A percentile compares a stretch with the other conserved stretches of the same genome.
phyloP scores from a whole-genome alignment of 2,113 vertebrate genomes.

The Poeciliopsis prolifica region DNA sequence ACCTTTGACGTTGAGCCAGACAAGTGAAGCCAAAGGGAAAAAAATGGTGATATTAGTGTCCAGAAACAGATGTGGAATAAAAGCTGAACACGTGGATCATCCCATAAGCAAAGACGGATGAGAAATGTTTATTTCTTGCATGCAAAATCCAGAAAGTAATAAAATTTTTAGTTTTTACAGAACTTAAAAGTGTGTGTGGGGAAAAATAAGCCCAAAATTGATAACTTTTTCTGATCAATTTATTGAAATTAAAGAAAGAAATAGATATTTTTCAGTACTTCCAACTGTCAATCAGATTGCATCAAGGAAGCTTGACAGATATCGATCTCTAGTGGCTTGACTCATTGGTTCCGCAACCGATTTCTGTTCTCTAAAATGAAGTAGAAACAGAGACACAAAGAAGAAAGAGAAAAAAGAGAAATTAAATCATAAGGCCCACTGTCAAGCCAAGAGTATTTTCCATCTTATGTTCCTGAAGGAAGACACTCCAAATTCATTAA shows the following conservation, averaged over 20 bases:
- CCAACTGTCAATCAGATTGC: not conserved
- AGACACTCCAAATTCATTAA: slow-evolving; percentile 46
- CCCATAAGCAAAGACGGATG: not conserved
- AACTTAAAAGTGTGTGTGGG: too few species aligned
- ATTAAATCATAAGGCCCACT: not conserved
- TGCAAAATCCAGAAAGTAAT: not conserved
- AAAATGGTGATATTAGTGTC: slow-evolving; percentile 14
- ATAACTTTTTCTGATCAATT: too few species aligned
- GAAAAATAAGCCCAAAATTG: too few species aligned
- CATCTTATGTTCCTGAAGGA: slow-evolving; percentile 14
- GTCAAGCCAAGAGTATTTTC: not conserved
- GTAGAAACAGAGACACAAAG: not conserved
- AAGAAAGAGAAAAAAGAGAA: not conserved
- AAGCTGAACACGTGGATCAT: slow-evolving; percentile 28
- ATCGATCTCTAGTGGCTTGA: not conserved
- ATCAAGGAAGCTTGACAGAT: not conserved
- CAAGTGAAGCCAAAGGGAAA: slow-evolving; percentile 3
- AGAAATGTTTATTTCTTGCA: not conserved
- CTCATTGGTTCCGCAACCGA: not conserved
- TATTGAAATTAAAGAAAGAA: too few species aligned
- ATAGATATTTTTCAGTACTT: too few species aligned
- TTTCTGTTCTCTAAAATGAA: not conserved
- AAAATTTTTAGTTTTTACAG: too few species aligned
- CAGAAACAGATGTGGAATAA: slow-evolving; percentile 10
- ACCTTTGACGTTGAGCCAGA: slow-evolving; percentile 24